Evolutionary conservation across 2,797 vertebrate species (phyloP).

Genomic region (Alectoris magna): DNA sequence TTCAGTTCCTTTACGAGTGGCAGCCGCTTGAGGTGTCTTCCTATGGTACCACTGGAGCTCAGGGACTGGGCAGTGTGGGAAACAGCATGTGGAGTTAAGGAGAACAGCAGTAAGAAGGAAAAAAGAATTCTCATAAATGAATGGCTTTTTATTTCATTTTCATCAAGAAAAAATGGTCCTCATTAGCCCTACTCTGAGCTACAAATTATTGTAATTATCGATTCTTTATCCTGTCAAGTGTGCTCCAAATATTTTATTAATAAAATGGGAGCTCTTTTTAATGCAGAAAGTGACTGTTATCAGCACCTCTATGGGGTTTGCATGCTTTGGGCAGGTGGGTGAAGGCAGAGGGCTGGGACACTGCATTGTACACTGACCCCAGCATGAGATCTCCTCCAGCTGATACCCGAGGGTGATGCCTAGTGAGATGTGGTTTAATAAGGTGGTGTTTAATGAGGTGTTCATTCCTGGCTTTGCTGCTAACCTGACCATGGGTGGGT

Average conservation of each 20-base stretch:
- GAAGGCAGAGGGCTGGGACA: neutral
- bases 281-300: neutral
- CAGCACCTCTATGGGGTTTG: neutral
- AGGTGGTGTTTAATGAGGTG: neutral
- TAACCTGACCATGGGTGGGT: no score
- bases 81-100: slow-evolving; percentile 29
- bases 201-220: slow-evolving; percentile 55
- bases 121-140: neutral
- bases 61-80: slow-evolving; percentile 28
- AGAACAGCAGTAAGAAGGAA: slow-evolving; percentile 48
- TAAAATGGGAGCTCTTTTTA: neutral
- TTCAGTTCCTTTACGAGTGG: neutral
- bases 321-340: neutral
- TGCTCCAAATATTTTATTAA: slow-evolving; percentile 45
- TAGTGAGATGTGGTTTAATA: rapidly evolving
- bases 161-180: slow-evolving; percentile 28
- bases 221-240: slow-evolving; percentile 48
- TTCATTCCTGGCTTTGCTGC: neutral
- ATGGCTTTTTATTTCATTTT: slow-evolving; percentile 12
- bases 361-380: rapidly evolving
- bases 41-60: neutral
- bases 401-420: neutral
- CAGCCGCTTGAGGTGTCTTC: neutral
- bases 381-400: neutral
- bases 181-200: slow-evolving; percentile 31